Evolutionary conservation across 2,797 vertebrate species (phyloP).

Genomic region (Spinus olivaceus): DNA sequence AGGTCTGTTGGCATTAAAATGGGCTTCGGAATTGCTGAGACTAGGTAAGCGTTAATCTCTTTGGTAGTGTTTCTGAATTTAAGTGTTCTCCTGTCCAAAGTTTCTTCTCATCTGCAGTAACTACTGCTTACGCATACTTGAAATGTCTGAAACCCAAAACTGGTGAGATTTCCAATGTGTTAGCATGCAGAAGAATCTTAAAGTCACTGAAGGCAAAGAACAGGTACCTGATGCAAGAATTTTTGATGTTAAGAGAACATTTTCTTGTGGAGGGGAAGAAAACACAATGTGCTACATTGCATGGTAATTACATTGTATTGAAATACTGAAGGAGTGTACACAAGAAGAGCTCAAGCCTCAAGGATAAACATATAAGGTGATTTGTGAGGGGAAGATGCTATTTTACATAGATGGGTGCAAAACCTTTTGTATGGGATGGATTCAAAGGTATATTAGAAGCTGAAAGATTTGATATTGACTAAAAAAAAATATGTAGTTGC

Average conservation of each 20-base stretch:
- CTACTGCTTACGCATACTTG: fast-evolving
- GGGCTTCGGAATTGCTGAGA: background rate
- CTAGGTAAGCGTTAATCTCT: background rate
- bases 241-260: background rate
- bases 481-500: background rate
- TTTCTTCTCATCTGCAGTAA: background rate
- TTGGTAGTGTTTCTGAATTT: background rate
- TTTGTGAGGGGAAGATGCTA: background rate
- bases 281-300: background rate
- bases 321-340: background rate
- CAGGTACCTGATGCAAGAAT: background rate
- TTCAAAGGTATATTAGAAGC: background rate
- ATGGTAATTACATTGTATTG: background rate
- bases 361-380: too few species aligned
- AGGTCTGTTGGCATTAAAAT: background rate
- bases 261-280: background rate
- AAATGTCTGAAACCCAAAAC: background rate
- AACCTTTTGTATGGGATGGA: background rate
- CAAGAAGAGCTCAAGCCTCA: background rate
- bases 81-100: background rate
- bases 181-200: background rate
- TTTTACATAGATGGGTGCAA: background rate
- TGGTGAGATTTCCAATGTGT: background rate
- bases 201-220: background rate
- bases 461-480: background rate